Evolutionary conservation across 2,797 vertebrate species (phyloP).

Genomic region (Pantherophis vulpinus): DNA sequence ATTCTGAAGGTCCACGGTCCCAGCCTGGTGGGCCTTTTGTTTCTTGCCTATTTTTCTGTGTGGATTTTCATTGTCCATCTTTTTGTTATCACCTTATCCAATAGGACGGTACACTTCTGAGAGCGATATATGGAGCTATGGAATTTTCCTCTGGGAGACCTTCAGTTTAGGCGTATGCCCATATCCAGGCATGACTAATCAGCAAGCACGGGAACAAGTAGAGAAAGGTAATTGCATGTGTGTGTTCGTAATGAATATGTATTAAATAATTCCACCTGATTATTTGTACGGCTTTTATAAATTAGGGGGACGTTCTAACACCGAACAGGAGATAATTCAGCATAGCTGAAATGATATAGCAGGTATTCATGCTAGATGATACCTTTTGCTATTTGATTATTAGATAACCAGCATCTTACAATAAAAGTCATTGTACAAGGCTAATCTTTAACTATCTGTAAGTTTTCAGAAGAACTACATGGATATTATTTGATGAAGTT

Average conservation of each 20-base stretch:
- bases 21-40: neutral
- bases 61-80: neutral
- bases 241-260: neutral
- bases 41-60: neutral
- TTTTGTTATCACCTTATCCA: neutral
- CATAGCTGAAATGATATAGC: neutral
- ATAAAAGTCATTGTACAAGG: neutral
- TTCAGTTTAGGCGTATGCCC: conserved; percentile 96
- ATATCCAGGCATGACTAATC: conserved; percentile 97
- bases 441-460: neutral
- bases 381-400: neutral
- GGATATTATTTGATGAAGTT: neutral
- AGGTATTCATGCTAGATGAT: neutral
- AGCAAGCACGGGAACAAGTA: conserved; percentile 95
- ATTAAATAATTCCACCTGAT: neutral
- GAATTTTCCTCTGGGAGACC: conserved; percentile 95
- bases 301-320: fast-evolving
- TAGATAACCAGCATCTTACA: neutral
- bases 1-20: neutral
- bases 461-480: neutral
- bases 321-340: neutral
- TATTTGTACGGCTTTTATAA: neutral
- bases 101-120: conserved; percentile 96
- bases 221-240: conserved; percentile 83
- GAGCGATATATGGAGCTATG: conserved; percentile 97